These are phyloP conservation scores for Drosophila athabasca DNA, from an alignment of 1,140 invertebrate species.

Conservation along the genomic window DNA sequence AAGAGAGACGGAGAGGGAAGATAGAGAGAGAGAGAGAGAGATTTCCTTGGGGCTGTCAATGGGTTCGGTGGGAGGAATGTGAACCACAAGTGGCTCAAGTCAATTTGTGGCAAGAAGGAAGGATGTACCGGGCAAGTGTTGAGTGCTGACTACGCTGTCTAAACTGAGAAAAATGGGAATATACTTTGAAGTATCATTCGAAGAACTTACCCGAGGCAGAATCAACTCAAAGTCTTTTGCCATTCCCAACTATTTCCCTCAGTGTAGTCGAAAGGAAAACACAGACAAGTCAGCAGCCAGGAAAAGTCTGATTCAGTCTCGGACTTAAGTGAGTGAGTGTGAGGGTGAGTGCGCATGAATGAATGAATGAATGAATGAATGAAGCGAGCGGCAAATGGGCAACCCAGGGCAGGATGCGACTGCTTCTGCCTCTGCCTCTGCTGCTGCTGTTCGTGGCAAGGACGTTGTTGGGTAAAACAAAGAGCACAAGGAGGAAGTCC, in stretches of 20 bases:
- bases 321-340: conserved; percentile 40
- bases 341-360: conserved; percentile 50
- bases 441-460: conserved; percentile 35
- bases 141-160: conserved; percentile 54
- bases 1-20: conserved; percentile 12
- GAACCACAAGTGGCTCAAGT: conserved; percentile 55
- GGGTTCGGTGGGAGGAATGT: conserved; percentile 4
- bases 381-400: conserved; percentile 41
- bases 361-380: conserved; percentile 52
- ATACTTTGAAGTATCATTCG: too few species aligned
- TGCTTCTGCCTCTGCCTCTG: conserved; percentile 1
- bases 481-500: conserved; percentile 53
- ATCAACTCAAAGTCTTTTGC: background rate
- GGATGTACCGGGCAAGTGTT: conserved; percentile 67
- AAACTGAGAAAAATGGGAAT: conserved; percentile 46
- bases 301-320: conserved; percentile 28
- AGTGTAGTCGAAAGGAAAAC: conserved; percentile 44
- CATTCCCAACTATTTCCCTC: conserved; percentile 12
- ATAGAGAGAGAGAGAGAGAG: conserved; percentile 2
- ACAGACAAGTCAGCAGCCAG: conserved; percentile 44
- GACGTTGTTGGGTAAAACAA: conserved; percentile 55
- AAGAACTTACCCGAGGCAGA: too few species aligned
- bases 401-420: conserved; percentile 28
- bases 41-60: conserved; percentile 55
- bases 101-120: conserved; percentile 16